phyloP scores from a whole-genome alignment of 2,888 invertebrate genomes.

The Chrysolina haemoptera region DNA sequence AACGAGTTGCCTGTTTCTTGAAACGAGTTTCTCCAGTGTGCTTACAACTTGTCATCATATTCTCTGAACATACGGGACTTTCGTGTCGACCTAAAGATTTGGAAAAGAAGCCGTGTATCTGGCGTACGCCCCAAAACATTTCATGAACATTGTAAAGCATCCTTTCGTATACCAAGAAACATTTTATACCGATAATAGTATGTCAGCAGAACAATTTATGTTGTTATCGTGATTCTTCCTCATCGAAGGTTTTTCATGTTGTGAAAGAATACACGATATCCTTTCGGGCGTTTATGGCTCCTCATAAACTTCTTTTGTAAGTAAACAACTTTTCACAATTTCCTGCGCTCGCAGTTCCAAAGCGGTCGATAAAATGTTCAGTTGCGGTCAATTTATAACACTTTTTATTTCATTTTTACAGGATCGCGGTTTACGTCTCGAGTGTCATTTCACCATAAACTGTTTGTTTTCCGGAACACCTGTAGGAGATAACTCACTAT shows the following conservation, averaged over 20 bases:
- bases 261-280: background rate
- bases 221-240: background rate
- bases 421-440: background rate
- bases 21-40: too few relatives aligned
- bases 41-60: too few relatives aligned
- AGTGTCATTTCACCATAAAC: background rate
- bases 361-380: background rate
- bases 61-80: too few relatives aligned
- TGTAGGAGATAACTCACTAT: background rate
- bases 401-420: background rate
- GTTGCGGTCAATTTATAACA: background rate
- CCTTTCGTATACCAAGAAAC: too few relatives aligned
- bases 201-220: background rate
- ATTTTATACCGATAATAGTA: too few relatives aligned
- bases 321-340: slow-evolving; percentile 22
- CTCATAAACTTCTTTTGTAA: slow-evolving; percentile 4
- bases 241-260: background rate
- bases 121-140: too few relatives aligned
- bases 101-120: too few relatives aligned
- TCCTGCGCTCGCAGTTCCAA: background rate
- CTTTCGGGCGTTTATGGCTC: background rate
- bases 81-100: too few relatives aligned
- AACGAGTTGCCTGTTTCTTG: too few relatives aligned
- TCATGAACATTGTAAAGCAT: too few relatives aligned
- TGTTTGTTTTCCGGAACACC: background rate